Evolutionary conservation across 2,113 vertebrate genomes (phyloP).

Genomic region (Acrocephalus arundinaceus): DNA sequence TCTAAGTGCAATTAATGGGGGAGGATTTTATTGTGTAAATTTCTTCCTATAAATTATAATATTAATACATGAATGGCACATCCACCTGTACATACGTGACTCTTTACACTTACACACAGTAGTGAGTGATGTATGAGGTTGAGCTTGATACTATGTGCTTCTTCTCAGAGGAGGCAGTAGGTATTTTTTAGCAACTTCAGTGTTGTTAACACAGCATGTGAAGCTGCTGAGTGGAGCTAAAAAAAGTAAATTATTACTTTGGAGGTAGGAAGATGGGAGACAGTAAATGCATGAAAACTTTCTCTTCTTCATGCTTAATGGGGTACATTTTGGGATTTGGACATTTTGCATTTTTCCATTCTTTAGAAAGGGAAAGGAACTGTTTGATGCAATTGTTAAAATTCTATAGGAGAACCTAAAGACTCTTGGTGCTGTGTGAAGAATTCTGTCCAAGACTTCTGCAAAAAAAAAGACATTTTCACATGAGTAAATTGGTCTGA

Average conservation of each 20-base stretch:
- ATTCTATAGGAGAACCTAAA: background rate
- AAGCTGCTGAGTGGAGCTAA: background rate
- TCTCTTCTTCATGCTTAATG: background rate
- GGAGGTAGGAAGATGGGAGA: background rate
- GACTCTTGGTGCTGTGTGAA: background rate
- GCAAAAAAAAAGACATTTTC: background rate
- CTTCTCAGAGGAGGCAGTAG: background rate
- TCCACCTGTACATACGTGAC: background rate
- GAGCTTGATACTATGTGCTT: background rate
- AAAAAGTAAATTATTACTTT: background rate
- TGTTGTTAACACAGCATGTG: background rate
- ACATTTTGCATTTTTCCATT: background rate
- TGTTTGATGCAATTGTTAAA: background rate
- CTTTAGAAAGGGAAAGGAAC: background rate
- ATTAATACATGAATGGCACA: background rate
- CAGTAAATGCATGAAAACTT: background rate
- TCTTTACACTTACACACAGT: background rate
- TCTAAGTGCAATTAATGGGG: background rate
- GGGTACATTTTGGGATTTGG: background rate
- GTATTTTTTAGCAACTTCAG: background rate
- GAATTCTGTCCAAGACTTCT: background rate
- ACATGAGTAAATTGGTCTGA: background rate
- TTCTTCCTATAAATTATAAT: background rate
- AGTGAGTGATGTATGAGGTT: background rate
- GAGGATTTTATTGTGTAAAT: conserved; percentile 19